phyloP scores from a whole-genome alignment of 2,113 vertebrate species.

The Apeltes quadracus region DNA sequence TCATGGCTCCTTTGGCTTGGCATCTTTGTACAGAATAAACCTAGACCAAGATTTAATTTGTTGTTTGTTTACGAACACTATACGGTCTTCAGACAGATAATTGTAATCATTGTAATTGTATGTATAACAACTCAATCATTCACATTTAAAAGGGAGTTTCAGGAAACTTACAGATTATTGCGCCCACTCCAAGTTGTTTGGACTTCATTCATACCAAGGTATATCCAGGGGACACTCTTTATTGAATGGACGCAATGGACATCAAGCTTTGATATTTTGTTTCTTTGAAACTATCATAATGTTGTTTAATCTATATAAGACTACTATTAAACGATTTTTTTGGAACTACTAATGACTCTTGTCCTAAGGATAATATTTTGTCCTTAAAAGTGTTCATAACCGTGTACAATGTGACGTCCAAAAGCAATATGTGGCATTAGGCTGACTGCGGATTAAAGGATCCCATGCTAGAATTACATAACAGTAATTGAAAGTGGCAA shows the following conservation, averaged over 20 bases:
- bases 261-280: slow-evolving; percentile 57
- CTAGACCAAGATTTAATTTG: slow-evolving; percentile 74
- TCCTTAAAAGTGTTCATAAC: background rate
- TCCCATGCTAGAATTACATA: background rate
- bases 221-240: slow-evolving; percentile 48
- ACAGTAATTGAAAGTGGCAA: background rate
- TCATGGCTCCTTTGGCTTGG: slow-evolving; percentile 75
- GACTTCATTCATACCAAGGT: slow-evolving; percentile 36
- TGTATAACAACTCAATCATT: slow-evolving; percentile 69
- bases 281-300: slow-evolving; percentile 70
- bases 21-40: slow-evolving; percentile 80
- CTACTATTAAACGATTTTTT: slow-evolving; percentile 78
- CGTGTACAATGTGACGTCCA: background rate
- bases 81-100: slow-evolving; percentile 66
- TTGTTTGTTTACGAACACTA: slow-evolving; percentile 73
- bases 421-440: background rate
- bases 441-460: background rate
- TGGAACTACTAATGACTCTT: slow-evolving; percentile 65
- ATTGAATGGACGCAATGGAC: slow-evolving; percentile 57
- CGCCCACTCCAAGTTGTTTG: slow-evolving; percentile 46
- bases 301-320: slow-evolving; percentile 74
- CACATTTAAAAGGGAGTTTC: slow-evolving; percentile 59
- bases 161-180: slow-evolving; percentile 42
- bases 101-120: slow-evolving; percentile 75
- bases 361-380: slow-evolving; percentile 28